These are phyloP conservation scores for Allolobophora icterica DNA, from an alignment of 2,888 invertebrate genomes.

Conservation along the genomic window DNA sequence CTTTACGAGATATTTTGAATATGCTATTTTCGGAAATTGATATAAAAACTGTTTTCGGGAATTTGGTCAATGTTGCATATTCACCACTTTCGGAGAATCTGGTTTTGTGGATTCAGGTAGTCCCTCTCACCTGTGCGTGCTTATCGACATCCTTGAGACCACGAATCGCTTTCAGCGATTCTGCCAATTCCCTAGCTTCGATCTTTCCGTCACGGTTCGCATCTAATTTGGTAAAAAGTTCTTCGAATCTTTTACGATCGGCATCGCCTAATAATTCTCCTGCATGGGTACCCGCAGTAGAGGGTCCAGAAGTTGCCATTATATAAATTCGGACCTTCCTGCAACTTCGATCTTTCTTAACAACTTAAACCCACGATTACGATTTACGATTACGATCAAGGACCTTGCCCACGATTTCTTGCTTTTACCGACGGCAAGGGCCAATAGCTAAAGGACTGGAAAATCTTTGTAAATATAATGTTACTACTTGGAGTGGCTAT, in stretches of 20 bases:
- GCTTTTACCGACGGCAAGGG: no score
- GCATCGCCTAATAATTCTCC: conserved; percentile 2
- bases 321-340: conserved; percentile 8
- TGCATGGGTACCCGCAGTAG: not conserved
- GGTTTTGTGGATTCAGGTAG: no score
- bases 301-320: not conserved
- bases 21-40: no score
- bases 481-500: no score
- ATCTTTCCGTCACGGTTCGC: conserved; percentile 45
- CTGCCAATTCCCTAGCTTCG: conserved; percentile 43
- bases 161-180: conserved; percentile 32
- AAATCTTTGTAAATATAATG: no score
- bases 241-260: conserved; percentile 36
- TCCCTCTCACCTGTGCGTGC: conserved; percentile 30
- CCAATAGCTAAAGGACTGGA: no score
- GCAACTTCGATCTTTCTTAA: not conserved
- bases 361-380: not conserved
- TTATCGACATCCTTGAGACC: conserved; percentile 33
- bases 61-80: no score
- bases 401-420: not conserved
- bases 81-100: no score
- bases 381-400: not conserved
- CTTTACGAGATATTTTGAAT: no score
- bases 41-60: no score
- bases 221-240: conserved; percentile 43